Evolutionary conservation across 2,888 invertebrate species (phyloP).

Genomic region (Mesorhabditis belari): DNA sequence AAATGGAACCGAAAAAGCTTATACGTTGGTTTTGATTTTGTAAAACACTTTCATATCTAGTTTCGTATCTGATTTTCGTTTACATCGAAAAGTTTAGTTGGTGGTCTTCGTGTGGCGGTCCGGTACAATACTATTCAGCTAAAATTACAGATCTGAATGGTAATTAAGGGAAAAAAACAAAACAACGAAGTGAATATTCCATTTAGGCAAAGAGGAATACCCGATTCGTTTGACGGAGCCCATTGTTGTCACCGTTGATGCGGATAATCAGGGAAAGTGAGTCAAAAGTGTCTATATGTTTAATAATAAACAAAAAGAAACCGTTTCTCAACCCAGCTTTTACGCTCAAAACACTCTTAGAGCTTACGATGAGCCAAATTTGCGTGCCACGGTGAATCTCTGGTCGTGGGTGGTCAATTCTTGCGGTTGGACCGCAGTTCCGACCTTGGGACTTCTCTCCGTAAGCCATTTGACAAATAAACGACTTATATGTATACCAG

Average conservation of each 20-base stretch:
- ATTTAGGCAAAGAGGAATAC: conserved; percentile 20
- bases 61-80: too few species aligned
- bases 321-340: too few species aligned
- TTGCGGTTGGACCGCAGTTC: conserved; percentile 14
- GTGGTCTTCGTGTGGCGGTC: not conserved
- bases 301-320: too few species aligned
- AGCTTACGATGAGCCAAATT: conserved; percentile 14
- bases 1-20: not conserved
- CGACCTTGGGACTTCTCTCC: conserved; percentile 22
- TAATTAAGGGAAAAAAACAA: not conserved
- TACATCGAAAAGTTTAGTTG: not conserved
- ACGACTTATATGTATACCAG: too few species aligned
- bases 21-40: not conserved
- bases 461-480: too few species aligned
- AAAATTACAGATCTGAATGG: not conserved
- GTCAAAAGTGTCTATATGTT: too few species aligned
- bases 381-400: conserved; percentile 19
- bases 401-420: conserved; percentile 8
- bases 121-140: not conserved
- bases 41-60: too few species aligned
- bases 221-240: conserved; percentile 23
- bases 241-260: conserved; percentile 17
- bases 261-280: conserved; percentile 6
- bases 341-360: too few species aligned
- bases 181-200: not conserved